phyloP scores from a whole-genome alignment of 2,888 invertebrate genomes.

The Exocentrus adspersus region DNA sequence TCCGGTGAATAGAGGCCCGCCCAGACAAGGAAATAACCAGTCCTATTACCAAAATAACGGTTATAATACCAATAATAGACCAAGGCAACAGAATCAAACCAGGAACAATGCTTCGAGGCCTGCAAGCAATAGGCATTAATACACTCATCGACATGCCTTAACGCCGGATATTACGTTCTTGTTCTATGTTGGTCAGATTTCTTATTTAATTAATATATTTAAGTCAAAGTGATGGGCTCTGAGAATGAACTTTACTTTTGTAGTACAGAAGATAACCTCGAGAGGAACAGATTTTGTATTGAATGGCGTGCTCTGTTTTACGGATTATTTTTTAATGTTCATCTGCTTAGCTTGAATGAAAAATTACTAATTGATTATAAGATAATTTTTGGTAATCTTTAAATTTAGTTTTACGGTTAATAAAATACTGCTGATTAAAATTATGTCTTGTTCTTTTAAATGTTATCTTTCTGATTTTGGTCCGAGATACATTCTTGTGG shows the following conservation, averaged over 20 bases:
- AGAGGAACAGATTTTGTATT: conserved; percentile 20
- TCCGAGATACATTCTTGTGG: too few relatives aligned
- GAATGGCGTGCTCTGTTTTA: conserved; percentile 2
- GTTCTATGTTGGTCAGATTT: conserved; percentile 33
- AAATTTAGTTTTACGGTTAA: not conserved
- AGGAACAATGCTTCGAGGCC: conserved; percentile 52
- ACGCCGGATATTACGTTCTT: conserved; percentile 35
- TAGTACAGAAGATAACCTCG: conserved; percentile 18
- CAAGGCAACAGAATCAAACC: conserved; percentile 49
- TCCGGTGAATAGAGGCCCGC: conserved; percentile 42
- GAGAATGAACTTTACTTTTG: not conserved
- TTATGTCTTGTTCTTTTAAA: conserved; percentile 24
- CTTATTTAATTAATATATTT: conserved; percentile 29
- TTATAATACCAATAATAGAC: conserved; percentile 55
- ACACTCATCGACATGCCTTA: conserved; percentile 15
- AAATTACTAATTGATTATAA: conserved; percentile 12
- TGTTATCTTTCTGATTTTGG: conserved; percentile 27
- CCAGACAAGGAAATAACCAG: conserved; percentile 49
- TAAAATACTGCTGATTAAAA: too few relatives aligned
- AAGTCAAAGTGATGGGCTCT: conserved; percentile 32
- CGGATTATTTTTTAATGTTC: conserved; percentile 38
- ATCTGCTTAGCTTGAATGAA: conserved; percentile 33
- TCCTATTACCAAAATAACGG: conserved; percentile 59
- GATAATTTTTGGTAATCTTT: conserved; percentile 6
- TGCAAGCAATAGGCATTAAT: conserved; percentile 40